Conservation (phyloP, 1,140 invertebrate species). For the Asbolus verrucosus region DNA sequence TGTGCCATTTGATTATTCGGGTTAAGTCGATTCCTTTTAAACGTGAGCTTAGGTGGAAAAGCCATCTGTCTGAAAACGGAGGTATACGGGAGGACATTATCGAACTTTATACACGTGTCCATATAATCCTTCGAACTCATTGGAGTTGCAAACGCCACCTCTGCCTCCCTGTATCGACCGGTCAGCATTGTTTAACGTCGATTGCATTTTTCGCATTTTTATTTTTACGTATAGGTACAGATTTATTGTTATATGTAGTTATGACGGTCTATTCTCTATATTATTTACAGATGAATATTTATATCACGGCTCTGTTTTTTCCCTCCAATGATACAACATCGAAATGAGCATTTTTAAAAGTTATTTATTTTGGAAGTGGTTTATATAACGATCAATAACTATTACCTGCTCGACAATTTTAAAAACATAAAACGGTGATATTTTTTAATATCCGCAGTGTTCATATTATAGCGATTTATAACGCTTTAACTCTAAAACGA, state of each 20-base stretch:
- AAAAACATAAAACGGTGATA: constrained; percentile 17
- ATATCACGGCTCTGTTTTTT: constrained; percentile 29
- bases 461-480: constrained; percentile 10
- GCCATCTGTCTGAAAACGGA: constrained; percentile 3
- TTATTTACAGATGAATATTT: constrained; percentile 44
- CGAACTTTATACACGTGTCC: constrained; percentile 36
- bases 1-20: no score
- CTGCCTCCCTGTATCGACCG: constrained; percentile 23
- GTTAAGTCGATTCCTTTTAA: not conserved
- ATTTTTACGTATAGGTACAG: constrained; percentile 9
- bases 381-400: constrained; percentile 41
- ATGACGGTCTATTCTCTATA: constrained; percentile 9
- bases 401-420: constrained; percentile 27
- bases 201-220: constrained; percentile 38
- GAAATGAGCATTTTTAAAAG: constrained; percentile 41
- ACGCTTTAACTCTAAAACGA: no score
- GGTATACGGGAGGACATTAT: constrained; percentile 22
- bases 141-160: constrained; percentile 30
- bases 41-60: constrained; percentile 31
- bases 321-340: constrained; percentile 2
- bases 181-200: constrained; percentile 28
- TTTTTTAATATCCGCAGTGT: no score
- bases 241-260: constrained; percentile 40
- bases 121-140: constrained; percentile 20
- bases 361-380: constrained; percentile 42